Evolutionary conservation across 2,113 vertebrate species (phyloP).

Genomic region (Bambusicola thoracicus): DNA sequence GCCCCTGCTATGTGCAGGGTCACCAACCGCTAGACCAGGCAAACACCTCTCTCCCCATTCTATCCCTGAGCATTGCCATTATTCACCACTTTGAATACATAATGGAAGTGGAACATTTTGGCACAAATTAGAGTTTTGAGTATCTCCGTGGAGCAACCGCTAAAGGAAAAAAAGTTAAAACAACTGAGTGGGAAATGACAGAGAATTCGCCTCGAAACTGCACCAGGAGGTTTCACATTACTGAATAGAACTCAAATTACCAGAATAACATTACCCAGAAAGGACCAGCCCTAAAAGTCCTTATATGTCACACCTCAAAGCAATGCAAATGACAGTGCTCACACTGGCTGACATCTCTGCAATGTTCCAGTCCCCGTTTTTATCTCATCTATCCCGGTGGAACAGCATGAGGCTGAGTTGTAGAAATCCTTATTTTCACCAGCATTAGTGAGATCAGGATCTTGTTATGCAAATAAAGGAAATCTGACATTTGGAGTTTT

Average conservation of each 20-base stretch:
- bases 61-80: rapidly evolving
- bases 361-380: not conserved
- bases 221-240: not conserved
- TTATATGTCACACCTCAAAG: not conserved
- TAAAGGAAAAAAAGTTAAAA: not conserved
- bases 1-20: no score
- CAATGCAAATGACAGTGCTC: not conserved
- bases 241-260: not conserved
- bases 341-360: not conserved
- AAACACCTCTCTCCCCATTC: not conserved
- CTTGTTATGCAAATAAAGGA: not conserved
- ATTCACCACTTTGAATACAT: not conserved
- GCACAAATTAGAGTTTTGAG: not conserved
- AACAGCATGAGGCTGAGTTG: not conserved
- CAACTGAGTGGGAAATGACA: not conserved
- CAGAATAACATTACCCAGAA: not conserved
- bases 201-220: not conserved
- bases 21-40: no score
- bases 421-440: not conserved
- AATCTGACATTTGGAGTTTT: not conserved
- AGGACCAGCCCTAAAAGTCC: not conserved
- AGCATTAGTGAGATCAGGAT: not conserved
- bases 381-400: not conserved
- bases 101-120: not conserved
- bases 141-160: not conserved